Conservation (phyloP, 1,140 invertebrate species). For the Sweltsa coloradensis region DNA sequence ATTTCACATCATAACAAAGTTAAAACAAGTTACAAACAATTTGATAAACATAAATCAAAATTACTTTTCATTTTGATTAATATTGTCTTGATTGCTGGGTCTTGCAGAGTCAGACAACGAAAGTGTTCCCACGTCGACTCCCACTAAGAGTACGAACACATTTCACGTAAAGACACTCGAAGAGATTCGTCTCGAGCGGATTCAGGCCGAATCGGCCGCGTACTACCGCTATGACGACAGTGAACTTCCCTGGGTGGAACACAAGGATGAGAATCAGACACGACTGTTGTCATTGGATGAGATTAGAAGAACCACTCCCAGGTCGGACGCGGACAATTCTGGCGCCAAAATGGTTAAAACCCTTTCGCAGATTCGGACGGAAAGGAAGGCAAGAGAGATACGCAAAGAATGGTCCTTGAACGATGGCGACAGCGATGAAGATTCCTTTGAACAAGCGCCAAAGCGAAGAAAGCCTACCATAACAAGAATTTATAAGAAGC, state of each 20-base stretch:
- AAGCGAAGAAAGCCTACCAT: too few relatives aligned
- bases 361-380: too few relatives aligned
- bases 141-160: slow-evolving; percentile 33
- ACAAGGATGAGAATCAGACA: slow-evolving; percentile 11
- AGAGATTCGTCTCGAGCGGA: slow-evolving; percentile 48
- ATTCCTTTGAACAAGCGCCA: too few relatives aligned
- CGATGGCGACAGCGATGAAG: too few relatives aligned
- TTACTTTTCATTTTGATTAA: slow-evolving; percentile 6
- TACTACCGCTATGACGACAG: slow-evolving; percentile 41
- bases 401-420: too few relatives aligned
- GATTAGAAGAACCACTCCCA: background rate
- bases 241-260: too few relatives aligned
- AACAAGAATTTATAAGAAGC: too few relatives aligned
- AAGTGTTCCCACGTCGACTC: slow-evolving; percentile 43
- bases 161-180: slow-evolving; percentile 48
- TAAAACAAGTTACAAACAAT: background rate
- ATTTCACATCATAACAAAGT: too few relatives aligned
- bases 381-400: too few relatives aligned
- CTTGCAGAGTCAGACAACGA: slow-evolving; percentile 61
- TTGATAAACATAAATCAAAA: slow-evolving; percentile 1
- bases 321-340: too few relatives aligned
- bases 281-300: slow-evolving; percentile 10
- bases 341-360: too few relatives aligned
- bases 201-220: slow-evolving; percentile 51
- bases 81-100: slow-evolving; percentile 25